A percentile compares a stretch with the other conserved stretches of the same genome.
Conservation (phyloP, 2,888 invertebrate species). For the Trachelus stipa region DNA sequence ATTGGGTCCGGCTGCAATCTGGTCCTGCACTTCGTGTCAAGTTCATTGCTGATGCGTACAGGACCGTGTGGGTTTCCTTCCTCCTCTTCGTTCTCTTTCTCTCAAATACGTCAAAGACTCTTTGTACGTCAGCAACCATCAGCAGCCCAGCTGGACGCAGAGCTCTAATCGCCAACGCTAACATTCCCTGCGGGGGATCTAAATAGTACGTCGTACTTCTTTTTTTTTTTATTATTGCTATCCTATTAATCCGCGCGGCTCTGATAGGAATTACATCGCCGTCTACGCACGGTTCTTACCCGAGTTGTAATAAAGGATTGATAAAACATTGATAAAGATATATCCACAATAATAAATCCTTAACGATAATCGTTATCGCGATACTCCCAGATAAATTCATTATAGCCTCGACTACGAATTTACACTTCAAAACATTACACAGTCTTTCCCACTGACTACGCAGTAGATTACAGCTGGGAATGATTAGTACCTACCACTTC, state of each 20-base stretch:
- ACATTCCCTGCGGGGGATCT: not conserved
- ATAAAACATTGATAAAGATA: not conserved
- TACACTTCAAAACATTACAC: not conserved
- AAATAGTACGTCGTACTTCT: not conserved
- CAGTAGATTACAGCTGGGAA: not conserved
- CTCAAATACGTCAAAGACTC: constrained; percentile 25
- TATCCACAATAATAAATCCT: not conserved
- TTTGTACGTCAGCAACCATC: constrained; percentile 36
- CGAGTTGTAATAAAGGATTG: not conserved
- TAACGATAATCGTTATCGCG: not conserved
- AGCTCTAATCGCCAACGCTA: not conserved
- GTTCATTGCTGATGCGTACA: constrained; percentile 41
- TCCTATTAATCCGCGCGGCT: not conserved
- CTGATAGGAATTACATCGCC: not conserved
- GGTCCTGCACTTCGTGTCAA: constrained; percentile 40
- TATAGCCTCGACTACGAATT: not conserved
- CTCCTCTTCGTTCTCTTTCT: constrained; percentile 2
- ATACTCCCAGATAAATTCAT: not conserved
- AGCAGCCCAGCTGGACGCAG: constrained; percentile 31
- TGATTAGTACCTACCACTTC: not conserved
- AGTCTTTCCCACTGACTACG: not conserved
- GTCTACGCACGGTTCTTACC: not conserved
- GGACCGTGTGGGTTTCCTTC: not conserved
- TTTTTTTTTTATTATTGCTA: not conserved
- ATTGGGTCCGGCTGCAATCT: constrained; percentile 30